These are phyloP conservation scores for Channa striata DNA, from an alignment of 2,797 vertebrate species.

Conservation along the genomic window DNA sequence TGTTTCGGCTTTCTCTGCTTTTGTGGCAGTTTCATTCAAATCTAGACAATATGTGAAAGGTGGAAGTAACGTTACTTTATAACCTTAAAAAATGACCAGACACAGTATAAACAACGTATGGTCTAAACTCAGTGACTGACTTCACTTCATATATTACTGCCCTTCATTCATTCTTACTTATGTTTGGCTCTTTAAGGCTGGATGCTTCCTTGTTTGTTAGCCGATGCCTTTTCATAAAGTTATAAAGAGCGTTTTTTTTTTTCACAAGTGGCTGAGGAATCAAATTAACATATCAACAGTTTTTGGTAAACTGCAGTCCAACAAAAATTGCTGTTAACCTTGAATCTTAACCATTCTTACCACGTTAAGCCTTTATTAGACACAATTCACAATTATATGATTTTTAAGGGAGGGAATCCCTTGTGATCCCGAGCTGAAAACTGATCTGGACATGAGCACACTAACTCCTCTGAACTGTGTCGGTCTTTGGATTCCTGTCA, in stretches of 20 bases:
- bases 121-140: no score
- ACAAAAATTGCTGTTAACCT: conserved; percentile 3
- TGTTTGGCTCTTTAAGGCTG: not conserved
- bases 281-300: conserved; percentile 19
- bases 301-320: not conserved
- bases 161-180: no score
- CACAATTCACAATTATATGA: conserved; percentile 4
- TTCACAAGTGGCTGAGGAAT: conserved; percentile 12
- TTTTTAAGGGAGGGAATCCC: conserved; percentile 24
- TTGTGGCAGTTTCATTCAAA: no score
- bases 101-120: no score
- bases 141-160: no score
- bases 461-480: conserved; percentile 38
- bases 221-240: conserved; percentile 24
- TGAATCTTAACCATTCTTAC: no score
- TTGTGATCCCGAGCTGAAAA: conserved; percentile 19
- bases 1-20: no score
- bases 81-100: no score
- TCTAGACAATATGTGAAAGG: no score
- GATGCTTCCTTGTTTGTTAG: conserved; percentile 8
- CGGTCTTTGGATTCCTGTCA: conserved; percentile 69
- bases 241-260: conserved; percentile 11
- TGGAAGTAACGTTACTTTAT: no score
- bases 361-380: no score
- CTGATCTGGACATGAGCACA: not conserved